Percentiles rank a stretch among this genome's conserved stretches.
phyloP scores from a whole-genome alignment of 2,888 invertebrate species.

The Philonicus albiceps region DNA sequence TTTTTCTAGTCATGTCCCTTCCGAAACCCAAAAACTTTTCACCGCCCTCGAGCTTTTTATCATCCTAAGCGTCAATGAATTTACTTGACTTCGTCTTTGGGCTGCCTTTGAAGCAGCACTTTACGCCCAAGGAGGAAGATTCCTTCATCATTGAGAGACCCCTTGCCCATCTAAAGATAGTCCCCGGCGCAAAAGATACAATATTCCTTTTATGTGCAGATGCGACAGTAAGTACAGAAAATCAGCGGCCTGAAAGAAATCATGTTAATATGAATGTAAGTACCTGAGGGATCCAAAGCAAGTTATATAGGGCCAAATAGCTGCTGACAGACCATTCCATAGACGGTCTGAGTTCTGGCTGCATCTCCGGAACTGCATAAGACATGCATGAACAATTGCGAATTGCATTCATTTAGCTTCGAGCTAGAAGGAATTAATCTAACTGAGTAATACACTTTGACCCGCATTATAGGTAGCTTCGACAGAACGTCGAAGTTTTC shows the following conservation, averaged over 20 bases:
- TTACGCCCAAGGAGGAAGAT: background rate
- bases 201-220: constrained; percentile 20
- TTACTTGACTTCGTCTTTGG: background rate
- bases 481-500: background rate
- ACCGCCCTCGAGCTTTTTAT: constrained; percentile 13
- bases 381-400: constrained; percentile 9
- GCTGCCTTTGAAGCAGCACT: background rate
- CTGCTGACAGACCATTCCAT: background rate
- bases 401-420: background rate
- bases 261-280: constrained; percentile 32
- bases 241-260: constrained; percentile 45
- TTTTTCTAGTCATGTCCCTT: constrained; percentile 44
- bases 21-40: constrained; percentile 17
- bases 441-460: background rate
- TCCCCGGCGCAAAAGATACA: background rate
- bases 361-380: background rate
- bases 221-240: background rate
- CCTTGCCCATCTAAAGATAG: background rate
- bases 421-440: constrained; percentile 7
- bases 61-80: background rate
- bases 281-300: background rate
- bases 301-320: background rate
- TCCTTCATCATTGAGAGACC: background rate
- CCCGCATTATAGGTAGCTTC: background rate
- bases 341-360: background rate